Base-by-base conservation (phyloP, 2,888 invertebrate genomes). In the Lasioglossum villosulum region DNA sequence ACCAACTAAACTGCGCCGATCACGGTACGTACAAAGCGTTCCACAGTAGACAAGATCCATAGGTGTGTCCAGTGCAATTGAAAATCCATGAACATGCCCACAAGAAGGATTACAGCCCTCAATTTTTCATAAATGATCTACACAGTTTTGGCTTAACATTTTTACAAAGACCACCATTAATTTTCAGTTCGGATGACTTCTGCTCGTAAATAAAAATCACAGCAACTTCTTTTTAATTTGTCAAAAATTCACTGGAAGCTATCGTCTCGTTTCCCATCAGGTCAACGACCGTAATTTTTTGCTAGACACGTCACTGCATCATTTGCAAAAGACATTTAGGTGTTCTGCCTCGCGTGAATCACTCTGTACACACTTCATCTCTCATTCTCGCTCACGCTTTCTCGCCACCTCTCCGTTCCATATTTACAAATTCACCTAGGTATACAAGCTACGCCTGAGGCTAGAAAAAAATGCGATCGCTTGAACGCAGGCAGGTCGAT, bases 381-480 rank as follows among this genome's bases (percentile, higher is more conserved):
- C 10, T 63, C 63, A 30, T n/a, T 63, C 63, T 63, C 30, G 63
- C 63, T 16, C 27, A 27, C 30, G 4, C 68, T 37, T 37, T 68
- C 68, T 19, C 34, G 34, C 68, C 23, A 4, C 23, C 34, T 39
- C 23, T 68, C 68, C 39, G 27, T 34, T 14, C 74, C 68, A 86
- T 89, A 89, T 89, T 88, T 89, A 89, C 89, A 89, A 89, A 90
- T 89, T 89, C 82, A 84, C 59, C 90, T 89, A 90, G 84, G 82
- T 84, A 82, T 90, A 90, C 83, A 88, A 90, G 90, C 87, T 89
- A 89, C 77, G 89, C 85, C 88, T 82, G 85, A 90, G 86, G 86
- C 86, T 90, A 86, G 84, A 86, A 90, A 86, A 90, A 90, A 90
- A 84, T 86, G 86, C 86, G 89, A 83, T 89, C 84, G 80, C 83